Base-by-base conservation (phyloP, 53 echinoderm and acorn worm genomes). In the Holothuria scabra region DNA sequence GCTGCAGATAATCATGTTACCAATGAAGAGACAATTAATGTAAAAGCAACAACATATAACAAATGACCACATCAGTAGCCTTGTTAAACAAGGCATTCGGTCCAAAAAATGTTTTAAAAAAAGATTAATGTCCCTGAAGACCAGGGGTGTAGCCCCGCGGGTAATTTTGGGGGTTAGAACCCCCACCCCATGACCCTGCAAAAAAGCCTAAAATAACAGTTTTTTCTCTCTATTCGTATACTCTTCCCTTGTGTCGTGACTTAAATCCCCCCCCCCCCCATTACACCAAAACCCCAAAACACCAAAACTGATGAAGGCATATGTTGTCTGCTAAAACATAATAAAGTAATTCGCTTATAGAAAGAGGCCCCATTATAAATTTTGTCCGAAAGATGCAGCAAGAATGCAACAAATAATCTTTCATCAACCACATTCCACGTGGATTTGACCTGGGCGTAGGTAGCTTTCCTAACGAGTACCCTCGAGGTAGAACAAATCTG, bases 1-100 rank as follows among this genome's bases (percentile, higher is more conserved):
- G 83, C 87, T 38, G 87, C 33, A 70, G 87, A 87, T 48, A 87
- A 87, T 83, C 69, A 87, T 70, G 83, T 83, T 49, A 57, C 83
- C 46, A 83, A 83, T 41, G 83, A 87, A 62, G 83, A 87, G 56
- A 83, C 83, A 56, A 66, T 83, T 41, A 83, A 83, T 32, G 88
- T 60, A 46, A 87, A 74, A 66, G 49, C 28, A 41, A 88, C 84
- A 44, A 84, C 88, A 28, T 76, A 84, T 65, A 56, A 75, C 61
- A 84, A 84, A 26, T 60, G 79, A 28, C 25, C 58, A 16, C 32
- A n/a, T n/a, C n/a, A n/a, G n/a, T n/a, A 29, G 4, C 32, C 30
- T 14, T 30, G 58, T 32, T 33, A 78, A 28, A 56, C 5, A 65
- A 76, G 66, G 11, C 74, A 74, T 88, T 84, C 24, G 84, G 83